These are phyloP conservation scores for Xenopus borealis DNA, from an alignment of 2,113 vertebrate species.

Conservation along the genomic window DNA sequence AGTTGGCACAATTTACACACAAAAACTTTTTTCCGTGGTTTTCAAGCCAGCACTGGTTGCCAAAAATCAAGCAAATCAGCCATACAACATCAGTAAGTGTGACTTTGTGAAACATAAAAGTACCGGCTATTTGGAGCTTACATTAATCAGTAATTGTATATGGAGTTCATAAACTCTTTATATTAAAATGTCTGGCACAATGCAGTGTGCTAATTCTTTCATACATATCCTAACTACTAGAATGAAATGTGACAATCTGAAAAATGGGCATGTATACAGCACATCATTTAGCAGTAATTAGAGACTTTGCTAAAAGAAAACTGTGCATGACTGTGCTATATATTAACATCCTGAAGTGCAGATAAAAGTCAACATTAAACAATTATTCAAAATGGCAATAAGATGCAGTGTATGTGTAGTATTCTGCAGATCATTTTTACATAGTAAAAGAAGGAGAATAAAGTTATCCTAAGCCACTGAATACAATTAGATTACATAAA, in stretches of 20 bases:
- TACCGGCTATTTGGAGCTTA: neutral
- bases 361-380: no score
- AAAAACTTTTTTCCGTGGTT: neutral
- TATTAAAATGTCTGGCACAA: neutral
- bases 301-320: neutral
- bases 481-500: no score
- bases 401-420: no score
- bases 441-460: no score
- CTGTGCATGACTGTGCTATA: neutral
- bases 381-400: no score
- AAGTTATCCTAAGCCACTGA: no score
- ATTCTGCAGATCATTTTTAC: no score
- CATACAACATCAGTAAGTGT: slow-evolving; percentile 21
- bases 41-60: slow-evolving; percentile 16
- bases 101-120: slow-evolving; percentile 31
- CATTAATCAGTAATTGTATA: slow-evolving; percentile 32
- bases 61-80: slow-evolving; percentile 27
- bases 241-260: slow-evolving; percentile 16
- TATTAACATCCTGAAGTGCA: neutral
- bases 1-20: slow-evolving; percentile 16
- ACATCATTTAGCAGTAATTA: slow-evolving; percentile 2
- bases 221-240: neutral
- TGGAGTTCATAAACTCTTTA: neutral
- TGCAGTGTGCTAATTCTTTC: slow-evolving; percentile 13
- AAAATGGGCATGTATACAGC: neutral